Base-by-base conservation (phyloP, 2,888 invertebrate genomes). In the Ceratothoa steindachneri region DNA sequence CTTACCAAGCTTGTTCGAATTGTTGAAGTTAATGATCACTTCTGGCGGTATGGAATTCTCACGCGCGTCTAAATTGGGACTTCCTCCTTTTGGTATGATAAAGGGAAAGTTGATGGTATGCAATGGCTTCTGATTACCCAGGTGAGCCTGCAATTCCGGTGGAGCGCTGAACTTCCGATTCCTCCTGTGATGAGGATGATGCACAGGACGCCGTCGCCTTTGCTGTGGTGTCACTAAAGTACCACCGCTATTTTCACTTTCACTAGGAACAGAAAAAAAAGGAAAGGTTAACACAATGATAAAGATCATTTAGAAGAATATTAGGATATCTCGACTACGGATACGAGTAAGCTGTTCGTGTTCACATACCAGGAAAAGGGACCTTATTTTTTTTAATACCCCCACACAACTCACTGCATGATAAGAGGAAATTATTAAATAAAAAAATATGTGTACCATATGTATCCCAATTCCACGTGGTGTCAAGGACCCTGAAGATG, bases 81-180 rank as follows among this genome's bases (percentile, higher is more conserved):
- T 60, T 53, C 76, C 74, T 67, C 76, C 74, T 52, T 68, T 29
- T 28, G 75, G 55, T 12, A 66, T 69, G 69, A 30, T 52, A 22
- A 29, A 15, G 67, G 53, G 65, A 9, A 52, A n/a, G 19, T 70
- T 74, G 69, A 64, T 28, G 12, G 29, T 64, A 28, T 30, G 67
- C 27, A 71, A 41, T 64, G 30, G 64, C 66, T 71, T 51, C n/a
- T 65, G 64, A n/a, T n/a, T n/a, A 27, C 73, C 73, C 9, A 79
- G 70, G 69, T 79, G 79, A 19, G 74, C 67, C 71, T 76, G 79
- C 65, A 79, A 67, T 66, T 79, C 79, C n/a, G 79, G 79, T 41
- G 79, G 79, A 65, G 79, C 79, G 79, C 79, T 79, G 73, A 79
- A 76, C 79, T 79, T 79, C 69, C 79, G 75, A 22, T 67, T 67